Evolutionary conservation across 2,888 invertebrate species (phyloP), one percentile per base, ranked within the genome.

Genomic region (Eumacrocentrus americanus): DNA sequence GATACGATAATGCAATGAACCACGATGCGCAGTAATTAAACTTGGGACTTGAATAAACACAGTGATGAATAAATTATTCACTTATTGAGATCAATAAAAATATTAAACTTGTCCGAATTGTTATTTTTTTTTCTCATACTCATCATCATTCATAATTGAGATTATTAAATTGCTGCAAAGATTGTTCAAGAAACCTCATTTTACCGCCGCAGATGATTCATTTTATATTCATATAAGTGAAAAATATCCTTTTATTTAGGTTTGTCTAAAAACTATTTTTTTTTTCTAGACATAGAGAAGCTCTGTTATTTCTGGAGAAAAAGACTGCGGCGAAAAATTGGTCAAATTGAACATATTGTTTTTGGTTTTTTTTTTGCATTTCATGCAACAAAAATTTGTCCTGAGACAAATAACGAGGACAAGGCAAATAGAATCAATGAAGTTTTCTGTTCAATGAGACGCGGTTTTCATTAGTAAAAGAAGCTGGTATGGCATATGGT

Each of bases 401-500:
- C 66, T 61, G 23, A 66, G 71, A 67, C 67, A 72, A 68, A 69
- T 66, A 69, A 67, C 53, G 11, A 20, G 22, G 40, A 29, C 18
- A 40, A 60, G 12, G 54, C 37, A 29, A 50, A 55, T 52, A 50
- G 48, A 61, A 60, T 56, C 42, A 55, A 60, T 58, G 57, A 55
- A 58, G 29, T 37, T 57, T 58, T 65, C 40, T 56, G 18, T 48
- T 59, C 46, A 65, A 67, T 62, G 44, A 63, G 63, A 66, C 61
- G 61, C 63, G 53, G 60, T 54, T 40, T 58, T 64, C 62, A 70
- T 67, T 72, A 70, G 68, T 74, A 70, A 46, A 77, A 72, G 69
- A 76, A 77, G 76, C 77, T 80, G 77, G 78, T 77, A 77, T 78
- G 75, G 77, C 76, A 74, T 76, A 74, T 79, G 79, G 78, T 80